Evolutionary conservation across 2,797 vertebrate species (phyloP), one percentile per base, ranked within the genome.

Genomic region (Sciurus vulgaris): DNA sequence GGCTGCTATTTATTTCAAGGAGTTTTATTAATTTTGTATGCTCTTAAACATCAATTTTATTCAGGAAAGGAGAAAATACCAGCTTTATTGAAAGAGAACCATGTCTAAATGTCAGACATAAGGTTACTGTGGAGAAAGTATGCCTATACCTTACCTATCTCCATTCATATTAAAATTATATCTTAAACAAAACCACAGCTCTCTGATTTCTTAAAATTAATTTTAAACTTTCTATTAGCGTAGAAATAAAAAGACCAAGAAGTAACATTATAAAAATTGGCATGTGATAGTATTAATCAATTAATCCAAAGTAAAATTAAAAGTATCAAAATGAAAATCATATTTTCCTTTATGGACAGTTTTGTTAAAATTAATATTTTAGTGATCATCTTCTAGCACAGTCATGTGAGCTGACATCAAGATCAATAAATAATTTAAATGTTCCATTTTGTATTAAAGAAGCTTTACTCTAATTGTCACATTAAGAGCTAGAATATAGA

Each of bases 311-410:
- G 17, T 84, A 88, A 95, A 93, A 59, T 87, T 82, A 28, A 94
- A 96, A 51, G 28, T 87, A 74, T 41, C 49, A 91, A 86, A 89
- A 87, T 91, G 54, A 95, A 87, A 87, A 92, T 61, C 24, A 26
- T 65, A 14, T 35, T 73, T 94, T 86, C 9, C 84, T 86, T 88
- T 65, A 65, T 47, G 82, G 17, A 38, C 89, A 59, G 77, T 90
- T 90, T 73, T 95, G 18, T 90, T 82, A 90, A 85, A 96, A 86
- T 89, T 65, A 87, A 35, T 93, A 87, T 92, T 86, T 93, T 82
- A 93, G 18, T 22, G 35, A 54, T 81, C 63, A 83, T 73, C 54
- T 54, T 54, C 35, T 84, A 89, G 22, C 7, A 61, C 72, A 73
- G 90, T 87, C 63, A 56, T 51, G 1, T 82, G 26, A 83, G 49